Conservation (phyloP, 2,888 invertebrate genomes). For the Ornithoptera priamus region DNA sequence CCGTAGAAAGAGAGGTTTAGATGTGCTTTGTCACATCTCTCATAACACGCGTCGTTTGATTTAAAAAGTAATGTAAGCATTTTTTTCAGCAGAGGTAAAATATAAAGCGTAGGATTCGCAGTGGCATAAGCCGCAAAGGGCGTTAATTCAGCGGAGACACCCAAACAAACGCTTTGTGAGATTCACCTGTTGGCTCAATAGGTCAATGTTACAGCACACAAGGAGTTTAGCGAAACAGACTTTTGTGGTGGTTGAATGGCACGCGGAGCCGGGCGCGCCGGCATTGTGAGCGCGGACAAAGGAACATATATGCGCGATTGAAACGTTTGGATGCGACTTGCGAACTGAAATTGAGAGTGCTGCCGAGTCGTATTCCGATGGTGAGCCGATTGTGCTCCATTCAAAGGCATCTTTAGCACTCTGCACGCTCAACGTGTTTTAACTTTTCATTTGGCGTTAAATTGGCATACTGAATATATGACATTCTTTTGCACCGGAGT, state of each 20-base stretch:
- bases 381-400: conserved; percentile 19
- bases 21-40: no score
- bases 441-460: neutral
- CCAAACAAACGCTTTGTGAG: conserved; percentile 54
- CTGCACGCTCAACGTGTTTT: neutral
- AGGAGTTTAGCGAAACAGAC: conserved; percentile 57
- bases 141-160: conserved; percentile 31
- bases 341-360: conserved; percentile 69
- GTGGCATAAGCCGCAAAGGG: conserved; percentile 25
- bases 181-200: conserved; percentile 79
- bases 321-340: conserved; percentile 62
- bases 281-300: conserved; percentile 69
- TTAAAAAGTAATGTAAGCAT: conserved; percentile 55
- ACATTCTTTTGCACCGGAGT: neutral
- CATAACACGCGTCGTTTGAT: conserved; percentile 36
- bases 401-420: conserved; percentile 13
- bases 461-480: neutral
- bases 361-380: conserved; percentile 26
- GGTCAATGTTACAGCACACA: conserved; percentile 56
- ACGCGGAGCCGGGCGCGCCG: conserved; percentile 47
- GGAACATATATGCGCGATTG: conserved; percentile 70
- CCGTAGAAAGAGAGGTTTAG: no score
- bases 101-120: conserved; percentile 17
- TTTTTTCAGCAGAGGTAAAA: conserved; percentile 17
- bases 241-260: conserved; percentile 71